Evolutionary conservation across 2,797 vertebrate species (phyloP).

Genomic region (Myotis myotis): DNA sequence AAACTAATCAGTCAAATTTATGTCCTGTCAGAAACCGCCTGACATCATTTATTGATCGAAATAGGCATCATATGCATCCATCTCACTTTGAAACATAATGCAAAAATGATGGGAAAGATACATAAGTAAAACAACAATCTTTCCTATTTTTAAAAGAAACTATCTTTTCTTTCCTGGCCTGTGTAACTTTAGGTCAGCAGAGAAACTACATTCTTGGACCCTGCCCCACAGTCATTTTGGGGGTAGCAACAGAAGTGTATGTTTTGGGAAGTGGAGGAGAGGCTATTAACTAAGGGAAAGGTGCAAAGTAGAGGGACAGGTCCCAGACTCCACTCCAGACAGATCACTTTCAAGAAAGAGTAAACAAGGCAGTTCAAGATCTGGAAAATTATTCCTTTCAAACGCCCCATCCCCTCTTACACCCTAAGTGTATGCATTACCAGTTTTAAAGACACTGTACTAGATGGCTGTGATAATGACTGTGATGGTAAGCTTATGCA

Average conservation of each 20-base stretch:
- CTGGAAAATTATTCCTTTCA: not conserved
- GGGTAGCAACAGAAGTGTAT: no score
- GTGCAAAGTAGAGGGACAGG: no score
- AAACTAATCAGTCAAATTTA: not conserved
- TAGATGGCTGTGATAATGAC: not conserved
- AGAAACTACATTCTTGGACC: no score
- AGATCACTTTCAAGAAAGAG: not conserved
- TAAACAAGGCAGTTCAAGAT: not conserved
- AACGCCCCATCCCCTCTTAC: not conserved
- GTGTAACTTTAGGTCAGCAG: not conserved
- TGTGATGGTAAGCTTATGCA: not conserved
- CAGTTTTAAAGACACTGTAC: not conserved
- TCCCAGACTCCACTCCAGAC: not conserved
- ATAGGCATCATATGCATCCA: not conserved
- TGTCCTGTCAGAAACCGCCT: not conserved
- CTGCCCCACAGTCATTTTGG: no score
- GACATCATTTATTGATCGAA: not conserved
- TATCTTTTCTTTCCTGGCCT: not conserved
- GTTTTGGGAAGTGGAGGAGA: not conserved
- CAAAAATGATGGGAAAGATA: not conserved
- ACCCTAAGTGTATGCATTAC: no score
- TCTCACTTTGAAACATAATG: not conserved
- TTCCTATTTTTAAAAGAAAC: not conserved
- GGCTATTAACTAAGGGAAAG: not conserved
- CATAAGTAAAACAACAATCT: not conserved